Base-by-base conservation (phyloP, 2,888 invertebrate species). In the Axea sp. region DNA sequence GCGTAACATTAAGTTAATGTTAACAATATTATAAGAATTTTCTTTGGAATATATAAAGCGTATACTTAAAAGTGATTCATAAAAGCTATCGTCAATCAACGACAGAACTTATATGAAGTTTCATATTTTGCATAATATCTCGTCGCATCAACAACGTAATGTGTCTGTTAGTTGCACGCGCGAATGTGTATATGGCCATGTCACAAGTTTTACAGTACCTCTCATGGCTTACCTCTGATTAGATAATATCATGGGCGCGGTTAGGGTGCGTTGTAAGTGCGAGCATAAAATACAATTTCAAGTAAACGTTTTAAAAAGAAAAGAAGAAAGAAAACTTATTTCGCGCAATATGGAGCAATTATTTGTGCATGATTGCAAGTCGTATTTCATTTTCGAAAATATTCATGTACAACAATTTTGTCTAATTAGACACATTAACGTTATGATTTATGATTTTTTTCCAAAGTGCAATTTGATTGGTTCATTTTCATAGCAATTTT, bases 111-210 rank as follows among this genome's bases (percentile, higher is more conserved):
- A 31, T 49, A 47, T 28, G 47, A 45, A 69, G 59, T 69, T 60
- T 45, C 49, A 60, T 60, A 53, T 69, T 69, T 69, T 69, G 60
- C 69, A 71, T 62, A 71, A 62, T 69, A 71, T 71, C 69, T 53
- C 31, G 47, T 60, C 69, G 37, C 69, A 62, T 69, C 69, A 69
- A 69, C 55, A 47, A 33, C 47, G 17, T 62, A 69, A 69, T 69
- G 60, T 69, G 35, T 53, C 47, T 53, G 24, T 39, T 28, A 31
- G 68, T 15, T 67, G 45, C 65, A 65, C 53, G 65, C 65, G 55
- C 55, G 30, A 41, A 57, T 5, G 33, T 41, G n/a, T n/a, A n/a
- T n/a, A 53, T 28, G 26, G 30, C 43, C 37, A 39, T 47, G 60
- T 51, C 51, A 24, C 68, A 35, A 57, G 17, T 30, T 57, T 37